Evolutionary conservation across 2,888 invertebrate genomes (phyloP).

Genomic region (Furcula furcula): DNA sequence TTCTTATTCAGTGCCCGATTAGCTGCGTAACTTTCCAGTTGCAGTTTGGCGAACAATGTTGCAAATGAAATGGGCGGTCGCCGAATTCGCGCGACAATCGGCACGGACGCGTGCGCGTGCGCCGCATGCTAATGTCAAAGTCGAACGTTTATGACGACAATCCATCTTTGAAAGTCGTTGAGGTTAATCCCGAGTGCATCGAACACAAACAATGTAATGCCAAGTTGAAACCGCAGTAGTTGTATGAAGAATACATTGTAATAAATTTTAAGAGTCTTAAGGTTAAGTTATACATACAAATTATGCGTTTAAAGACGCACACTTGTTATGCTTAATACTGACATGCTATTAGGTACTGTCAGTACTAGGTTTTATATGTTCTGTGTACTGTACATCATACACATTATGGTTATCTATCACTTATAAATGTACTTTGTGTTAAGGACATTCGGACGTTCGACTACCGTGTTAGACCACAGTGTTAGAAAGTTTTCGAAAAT

Average conservation of each 20-base stretch:
- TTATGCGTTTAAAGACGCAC: slow-evolving; percentile 2
- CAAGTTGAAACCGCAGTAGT: slow-evolving; percentile 17
- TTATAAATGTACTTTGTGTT: too few species aligned
- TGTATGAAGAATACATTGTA: slow-evolving; percentile 16
- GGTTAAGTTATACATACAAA: slow-evolving; percentile 6
- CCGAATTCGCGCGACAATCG: slow-evolving; percentile 56
- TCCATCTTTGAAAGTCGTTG: slow-evolving; percentile 43
- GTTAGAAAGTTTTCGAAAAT: too few species aligned
- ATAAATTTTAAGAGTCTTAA: slow-evolving; percentile 5
- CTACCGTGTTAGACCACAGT: too few species aligned
- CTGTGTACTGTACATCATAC: too few species aligned
- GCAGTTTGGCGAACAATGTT: slow-evolving; percentile 60
- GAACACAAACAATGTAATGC: slow-evolving; percentile 34
- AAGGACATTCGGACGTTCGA: too few species aligned
- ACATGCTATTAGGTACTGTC: too few species aligned
- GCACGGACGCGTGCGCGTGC: slow-evolving; percentile 41
- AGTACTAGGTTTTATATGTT: too few species aligned
- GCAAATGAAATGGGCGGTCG: slow-evolving; percentile 51
- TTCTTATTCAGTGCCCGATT: slow-evolving; percentile 46
- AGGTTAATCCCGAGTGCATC: slow-evolving; percentile 46
- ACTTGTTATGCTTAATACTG: too few species aligned
- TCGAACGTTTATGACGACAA: slow-evolving; percentile 41
- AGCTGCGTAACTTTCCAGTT: slow-evolving; percentile 53
- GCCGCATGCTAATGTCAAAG: slow-evolving; percentile 43
- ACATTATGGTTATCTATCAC: too few species aligned